phyloP scores from a whole-genome alignment of 2,797 vertebrate species.

The Poeciliopsis infans region DNA sequence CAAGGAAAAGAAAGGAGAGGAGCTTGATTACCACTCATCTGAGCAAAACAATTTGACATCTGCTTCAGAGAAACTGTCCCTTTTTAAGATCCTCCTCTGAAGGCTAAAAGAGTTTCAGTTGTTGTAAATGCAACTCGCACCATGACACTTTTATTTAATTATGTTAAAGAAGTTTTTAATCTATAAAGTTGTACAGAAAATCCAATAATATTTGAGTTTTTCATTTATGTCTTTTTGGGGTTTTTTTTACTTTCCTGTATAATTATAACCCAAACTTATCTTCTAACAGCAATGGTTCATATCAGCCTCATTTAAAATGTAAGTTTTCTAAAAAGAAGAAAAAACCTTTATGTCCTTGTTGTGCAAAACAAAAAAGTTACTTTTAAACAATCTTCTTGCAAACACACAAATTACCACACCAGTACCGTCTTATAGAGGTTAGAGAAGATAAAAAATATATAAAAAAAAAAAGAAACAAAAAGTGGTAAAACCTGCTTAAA shows the following conservation, averaged over 20 bases:
- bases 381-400: neutral
- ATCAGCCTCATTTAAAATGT: neutral
- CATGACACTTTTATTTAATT: neutral
- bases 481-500: neutral
- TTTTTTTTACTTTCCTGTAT: neutral
- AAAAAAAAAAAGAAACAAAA: neutral
- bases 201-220: neutral
- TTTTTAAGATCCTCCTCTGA: neutral
- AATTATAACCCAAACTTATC: neutral
- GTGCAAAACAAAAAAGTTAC: neutral
- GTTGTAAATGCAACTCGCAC: neutral
- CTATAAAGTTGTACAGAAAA: neutral
- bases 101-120: neutral
- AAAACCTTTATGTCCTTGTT: neutral
- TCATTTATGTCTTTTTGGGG: neutral
- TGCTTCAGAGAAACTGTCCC: neutral
- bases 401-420: neutral
- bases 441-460: neutral
- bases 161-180: neutral
- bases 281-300: neutral
- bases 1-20: neutral
- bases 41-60: neutral
- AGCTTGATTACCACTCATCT: neutral
- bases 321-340: neutral
- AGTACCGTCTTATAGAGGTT: neutral